Evolutionary conservation across 2,888 invertebrate species (phyloP), one percentile per base, ranked within the genome.

Genomic region (Uropetala carovei): DNA sequence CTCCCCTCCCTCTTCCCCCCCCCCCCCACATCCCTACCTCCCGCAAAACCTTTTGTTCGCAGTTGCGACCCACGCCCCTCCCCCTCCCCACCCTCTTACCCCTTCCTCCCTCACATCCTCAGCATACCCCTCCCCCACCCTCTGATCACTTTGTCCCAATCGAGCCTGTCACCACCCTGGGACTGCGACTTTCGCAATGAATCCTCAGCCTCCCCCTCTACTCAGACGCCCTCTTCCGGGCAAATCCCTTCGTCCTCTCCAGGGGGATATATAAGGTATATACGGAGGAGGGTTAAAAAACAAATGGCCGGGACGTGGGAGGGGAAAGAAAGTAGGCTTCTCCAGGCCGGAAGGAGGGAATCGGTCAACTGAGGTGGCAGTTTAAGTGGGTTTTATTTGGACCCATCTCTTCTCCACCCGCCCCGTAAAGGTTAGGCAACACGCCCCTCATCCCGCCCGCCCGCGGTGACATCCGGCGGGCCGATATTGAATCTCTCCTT

Each of bases 321-420:
- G 83, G 16, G 83, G 10, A 18, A 57, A 9, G n/a, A 27, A 30
- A 56, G 57, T 83, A 57, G 56, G 43, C 43, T 43, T 22, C 85
- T 30, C 57, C 84, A n/a, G 58, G 18, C 89, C 64, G 89, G 89
- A 89, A 89, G 64, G 43, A 18, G 89, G 64, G 89, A 89, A 89
- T 64, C 89, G 89, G 89, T 89, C 89, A 89, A 64, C 89, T 89
- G 89, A 89, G 89, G 64, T 89, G 89, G 64, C 89, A 64, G 30
- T 30, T 64, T 89, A 89, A 68, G 89, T 27, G 43, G 83, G n/a
- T 56, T 83, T 83, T 18, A 56, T 83, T 56, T 27, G 56, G 30
- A 56, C 18, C 56, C 43, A 7, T 83, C 56, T n/a, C n/a, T 18
- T 56, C 10, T 18, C 83, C 57, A 43, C 56, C 43, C 82, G 89